Percentiles rank a stretch among this genome's conserved stretches.
Evolutionary conservation across 2,797 vertebrate species (phyloP).

Genomic region (Crax fasciolata): DNA sequence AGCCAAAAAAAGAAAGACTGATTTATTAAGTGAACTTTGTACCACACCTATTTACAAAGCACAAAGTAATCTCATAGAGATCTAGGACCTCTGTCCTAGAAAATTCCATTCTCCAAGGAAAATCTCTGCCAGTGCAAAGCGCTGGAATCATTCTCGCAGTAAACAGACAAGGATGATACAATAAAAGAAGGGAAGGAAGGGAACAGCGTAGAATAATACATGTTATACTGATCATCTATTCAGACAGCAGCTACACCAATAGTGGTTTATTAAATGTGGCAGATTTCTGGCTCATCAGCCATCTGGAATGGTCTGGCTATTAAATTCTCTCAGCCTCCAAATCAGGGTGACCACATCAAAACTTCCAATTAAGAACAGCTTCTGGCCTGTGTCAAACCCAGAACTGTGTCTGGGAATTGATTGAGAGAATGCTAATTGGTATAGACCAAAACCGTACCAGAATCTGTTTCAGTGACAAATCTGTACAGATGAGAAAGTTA

Average conservation of each 20-base stretch:
- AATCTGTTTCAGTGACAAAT: constrained; percentile 19
- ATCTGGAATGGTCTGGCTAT: background rate
- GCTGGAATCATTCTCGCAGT: background rate
- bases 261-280: constrained; percentile 4
- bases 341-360: background rate
- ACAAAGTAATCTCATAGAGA: background rate
- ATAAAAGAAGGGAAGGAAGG: background rate
- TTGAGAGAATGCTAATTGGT: background rate
- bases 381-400: background rate
- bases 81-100: constrained; percentile 49
- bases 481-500: background rate
- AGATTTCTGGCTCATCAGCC: constrained; percentile 32
- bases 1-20: background rate
- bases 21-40: constrained; percentile 34
- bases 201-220: background rate
- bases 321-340: constrained; percentile 16
- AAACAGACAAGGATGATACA: background rate
- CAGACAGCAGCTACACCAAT: background rate
- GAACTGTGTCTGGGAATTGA: background rate
- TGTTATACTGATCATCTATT: background rate
- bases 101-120: constrained; percentile 23
- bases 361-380: background rate
- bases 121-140: background rate
- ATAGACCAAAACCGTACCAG: background rate
- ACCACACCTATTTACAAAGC: background rate